Percentiles rank a stretch among this genome's conserved stretches.
phyloP scores from a whole-genome alignment of 2,888 invertebrate genomes.

The Idaea dimidiata region DNA sequence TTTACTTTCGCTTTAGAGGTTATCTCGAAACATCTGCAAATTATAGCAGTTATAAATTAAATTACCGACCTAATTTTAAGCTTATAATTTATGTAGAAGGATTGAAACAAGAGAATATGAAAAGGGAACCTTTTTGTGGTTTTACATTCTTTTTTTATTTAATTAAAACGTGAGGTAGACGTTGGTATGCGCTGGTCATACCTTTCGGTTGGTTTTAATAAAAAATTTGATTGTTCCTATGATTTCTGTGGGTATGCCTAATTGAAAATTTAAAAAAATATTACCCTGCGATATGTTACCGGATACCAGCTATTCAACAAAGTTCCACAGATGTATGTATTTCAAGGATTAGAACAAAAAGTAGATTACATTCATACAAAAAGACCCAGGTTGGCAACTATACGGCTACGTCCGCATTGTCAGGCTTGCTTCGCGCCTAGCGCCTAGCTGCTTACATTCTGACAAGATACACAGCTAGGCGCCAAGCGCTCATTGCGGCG shows the following conservation, averaged over 20 bases:
- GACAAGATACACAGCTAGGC: too few species aligned
- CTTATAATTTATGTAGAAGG: constrained; percentile 1
- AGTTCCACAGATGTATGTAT: too few species aligned
- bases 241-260: neutral
- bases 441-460: too few species aligned
- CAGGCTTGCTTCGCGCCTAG: too few species aligned
- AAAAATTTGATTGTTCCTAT: neutral
- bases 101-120: neutral
- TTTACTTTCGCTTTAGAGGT: neutral
- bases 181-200: neutral
- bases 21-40: neutral
- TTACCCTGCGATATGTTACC: neutral
- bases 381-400: too few species aligned
- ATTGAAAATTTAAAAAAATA: neutral
- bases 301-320: too few species aligned
- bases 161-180: neutral
- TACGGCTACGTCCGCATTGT: too few species aligned
- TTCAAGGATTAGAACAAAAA: too few species aligned
- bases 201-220: neutral
- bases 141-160: neutral
- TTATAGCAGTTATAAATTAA: neutral
- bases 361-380: too few species aligned
- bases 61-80: neutral
- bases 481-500: too few species aligned
- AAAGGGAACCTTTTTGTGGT: neutral